phyloP scores from a whole-genome alignment of 2,797 vertebrate genomes.

The Vireo griseus region DNA sequence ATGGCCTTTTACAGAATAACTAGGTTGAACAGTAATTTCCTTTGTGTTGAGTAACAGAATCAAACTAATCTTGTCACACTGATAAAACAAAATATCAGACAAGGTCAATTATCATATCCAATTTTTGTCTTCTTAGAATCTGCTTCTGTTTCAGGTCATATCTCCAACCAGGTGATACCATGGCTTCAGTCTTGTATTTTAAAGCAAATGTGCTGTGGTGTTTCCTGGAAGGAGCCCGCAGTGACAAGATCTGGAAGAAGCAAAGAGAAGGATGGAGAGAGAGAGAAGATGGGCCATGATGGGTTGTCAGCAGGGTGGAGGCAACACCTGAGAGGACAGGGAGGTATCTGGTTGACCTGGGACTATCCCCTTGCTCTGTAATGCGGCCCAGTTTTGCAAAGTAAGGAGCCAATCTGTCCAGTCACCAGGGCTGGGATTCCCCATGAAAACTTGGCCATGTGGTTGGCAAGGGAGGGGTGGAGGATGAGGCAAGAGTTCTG shows the following conservation, averaged over 20 bases:
- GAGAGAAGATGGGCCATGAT: neutral
- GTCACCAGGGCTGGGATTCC: constrained; percentile 39
- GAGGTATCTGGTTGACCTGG: neutral
- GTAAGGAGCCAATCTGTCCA: neutral
- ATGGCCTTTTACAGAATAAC: neutral
- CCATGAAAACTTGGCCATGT: neutral
- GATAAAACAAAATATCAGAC: neutral
- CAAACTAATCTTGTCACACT: neutral
- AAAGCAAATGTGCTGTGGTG: neutral
- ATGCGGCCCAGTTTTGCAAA: neutral
- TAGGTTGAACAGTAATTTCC: neutral
- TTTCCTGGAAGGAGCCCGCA: neutral
- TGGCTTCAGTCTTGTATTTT: neutral
- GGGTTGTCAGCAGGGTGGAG: neutral
- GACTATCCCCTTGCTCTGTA: neutral
- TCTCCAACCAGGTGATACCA: neutral
- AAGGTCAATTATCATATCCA: neutral
- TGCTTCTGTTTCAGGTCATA: neutral
- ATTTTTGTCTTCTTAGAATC: neutral
- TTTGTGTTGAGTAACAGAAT: neutral
- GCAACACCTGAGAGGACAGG: neutral
- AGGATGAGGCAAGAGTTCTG: constrained; percentile 48
- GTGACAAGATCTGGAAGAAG: neutral
- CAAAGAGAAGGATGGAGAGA: neutral
- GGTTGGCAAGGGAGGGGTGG: constrained; percentile 30